Evolutionary conservation across 2,797 vertebrate genomes (phyloP), one percentile per base, ranked within the genome.

Genomic region (Sardinella longiceps): DNA sequence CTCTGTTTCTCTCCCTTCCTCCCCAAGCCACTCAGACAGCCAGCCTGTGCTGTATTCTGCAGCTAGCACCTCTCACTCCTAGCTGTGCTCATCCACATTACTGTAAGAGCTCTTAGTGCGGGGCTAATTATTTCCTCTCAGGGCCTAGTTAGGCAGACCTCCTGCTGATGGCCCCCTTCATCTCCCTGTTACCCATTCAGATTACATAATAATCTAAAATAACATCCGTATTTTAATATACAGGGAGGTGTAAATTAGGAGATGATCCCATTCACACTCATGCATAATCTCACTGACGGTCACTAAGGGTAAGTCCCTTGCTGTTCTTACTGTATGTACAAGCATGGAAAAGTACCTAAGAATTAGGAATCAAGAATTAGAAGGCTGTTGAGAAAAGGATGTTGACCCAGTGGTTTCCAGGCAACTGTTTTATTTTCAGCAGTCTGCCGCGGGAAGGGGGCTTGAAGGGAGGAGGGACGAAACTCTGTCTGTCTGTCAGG

Each of bases 101-200:
- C n/a, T n/a, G n/a, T n/a, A 77, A 77, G 70, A 39, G 33, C 33
- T 33, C 33, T 77, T 37, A 77, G 70, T 20, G 37, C 6, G 15
- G 14, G 33, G 33, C 5, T 39, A 77, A 77, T 77, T 77, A 43
- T 77, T 77, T 77, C 70, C 70, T 43, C 70, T 7, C 18, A 77
- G 70, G 70, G 33, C 70, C 37, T 77, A 77, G 18, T 77, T 77
- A 39, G 37, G 63, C 63, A 77, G 37, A 77, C 70, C 70, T 77
- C 37, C 70, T 15, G 70, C 70, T 77, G 70, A 9, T 18, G 20
- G 37, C 70, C 5, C 63, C 30, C 18, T 37, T 77, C 70, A 43
- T 43, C 37, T 77, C 37, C 33, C 70, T 39, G 20, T 77, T 77
- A 43, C 14, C 14, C 3, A 37, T 14, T 39, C 1, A 77, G 43